A percentile compares a stretch with the other conserved stretches of the same genome.
Evolutionary conservation across 2,888 invertebrate genomes (phyloP).

Genomic region (Drosophila borborema): DNA sequence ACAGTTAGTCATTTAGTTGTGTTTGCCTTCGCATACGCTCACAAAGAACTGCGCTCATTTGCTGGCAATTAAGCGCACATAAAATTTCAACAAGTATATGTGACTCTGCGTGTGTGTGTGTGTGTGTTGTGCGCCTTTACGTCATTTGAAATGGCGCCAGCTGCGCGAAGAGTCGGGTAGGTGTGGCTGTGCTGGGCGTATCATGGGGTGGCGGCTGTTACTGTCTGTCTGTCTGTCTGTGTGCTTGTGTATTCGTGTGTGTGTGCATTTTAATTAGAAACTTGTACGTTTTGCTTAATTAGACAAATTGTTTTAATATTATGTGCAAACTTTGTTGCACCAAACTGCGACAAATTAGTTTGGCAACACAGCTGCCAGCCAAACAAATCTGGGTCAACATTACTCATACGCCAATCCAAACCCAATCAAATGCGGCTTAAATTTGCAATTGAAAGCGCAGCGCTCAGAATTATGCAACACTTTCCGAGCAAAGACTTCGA

Average conservation of each 20-base stretch:
- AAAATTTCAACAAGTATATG: slow-evolving; percentile 48
- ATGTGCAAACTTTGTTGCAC: slow-evolving; percentile 65
- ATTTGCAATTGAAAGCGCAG: slow-evolving; percentile 17
- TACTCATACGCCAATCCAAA: slow-evolving; percentile 29
- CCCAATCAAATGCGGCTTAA: slow-evolving; percentile 59
- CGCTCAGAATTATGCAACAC: slow-evolving; percentile 63
- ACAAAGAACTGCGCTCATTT: slow-evolving; percentile 68
- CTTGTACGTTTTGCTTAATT: slow-evolving; percentile 79
- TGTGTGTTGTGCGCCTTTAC: slow-evolving; percentile 35
- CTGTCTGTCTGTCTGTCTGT: slow-evolving; percentile 30
- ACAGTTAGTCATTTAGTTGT: slow-evolving; percentile 71
- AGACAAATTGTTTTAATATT: slow-evolving; percentile 78
- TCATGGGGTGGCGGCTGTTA: slow-evolving; percentile 23
- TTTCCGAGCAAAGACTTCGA: slow-evolving; percentile 4
- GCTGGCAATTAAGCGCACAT: slow-evolving; percentile 75
- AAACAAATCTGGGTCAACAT: slow-evolving; percentile 52
- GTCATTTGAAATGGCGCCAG: slow-evolving; percentile 57
- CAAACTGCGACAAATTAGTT: slow-evolving; percentile 72
- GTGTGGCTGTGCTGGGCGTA: slow-evolving; percentile 28
- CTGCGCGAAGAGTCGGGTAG: slow-evolving; percentile 22
- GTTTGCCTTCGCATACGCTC: slow-evolving; percentile 49
- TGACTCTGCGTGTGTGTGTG: slow-evolving; percentile 16
- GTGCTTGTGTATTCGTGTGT: slow-evolving; percentile 1
- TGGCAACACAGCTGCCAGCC: slow-evolving; percentile 32
- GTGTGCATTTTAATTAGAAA: slow-evolving; percentile 77